Evolutionary conservation across 2,888 invertebrate genomes (phyloP), one percentile per base, ranked within the genome.

Genomic region (Nasonovia ribisnigri): DNA sequence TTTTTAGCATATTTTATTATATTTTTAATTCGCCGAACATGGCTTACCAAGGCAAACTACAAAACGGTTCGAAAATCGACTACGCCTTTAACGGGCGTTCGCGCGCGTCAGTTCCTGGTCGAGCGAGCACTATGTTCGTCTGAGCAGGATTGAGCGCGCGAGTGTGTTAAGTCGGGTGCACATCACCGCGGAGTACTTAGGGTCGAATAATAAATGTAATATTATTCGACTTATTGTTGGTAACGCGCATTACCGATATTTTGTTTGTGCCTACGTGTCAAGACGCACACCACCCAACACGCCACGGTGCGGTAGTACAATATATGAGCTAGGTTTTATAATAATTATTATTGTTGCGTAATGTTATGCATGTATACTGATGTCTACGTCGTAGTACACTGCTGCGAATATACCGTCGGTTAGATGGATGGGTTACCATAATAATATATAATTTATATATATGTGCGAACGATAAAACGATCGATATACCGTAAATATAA

Each of bases 1-100:
- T 60, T 84, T 84, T 36, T 92, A 8, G 57, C 24, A 43, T 67
- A 84, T 54, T 43, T 89, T 46, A 29, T 57, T 84, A 43, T 88
- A 54, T 54, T 36, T 84, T 60, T 26, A 13, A 51, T 67, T 88
- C 26, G 54, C 36, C 5, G 26, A 89, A 84, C 43, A 57, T 13
- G 84, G 92, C 20, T 51, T 43, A 77, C 29, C 93, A 93, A 93
- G 93, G 93, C 84, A 29, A 93, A 93, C 89, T 36, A 87, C 92
- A 36, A 51, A 51, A 36, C 57, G 36, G 91, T 48, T 87, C 36
- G 36, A n/a, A 92, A 92, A 97, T 97, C 95, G 97, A 97, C 91
- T 29, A 98, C 95, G 97, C 84, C 91, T 91, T 91, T 84, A 57
- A 84, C 13, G 43, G 3, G 54, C n/a, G 67, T n/a, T n/a, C 20